phyloP scores from a whole-genome alignment of 2,797 vertebrate genomes.

The Salarias fasciatus region DNA sequence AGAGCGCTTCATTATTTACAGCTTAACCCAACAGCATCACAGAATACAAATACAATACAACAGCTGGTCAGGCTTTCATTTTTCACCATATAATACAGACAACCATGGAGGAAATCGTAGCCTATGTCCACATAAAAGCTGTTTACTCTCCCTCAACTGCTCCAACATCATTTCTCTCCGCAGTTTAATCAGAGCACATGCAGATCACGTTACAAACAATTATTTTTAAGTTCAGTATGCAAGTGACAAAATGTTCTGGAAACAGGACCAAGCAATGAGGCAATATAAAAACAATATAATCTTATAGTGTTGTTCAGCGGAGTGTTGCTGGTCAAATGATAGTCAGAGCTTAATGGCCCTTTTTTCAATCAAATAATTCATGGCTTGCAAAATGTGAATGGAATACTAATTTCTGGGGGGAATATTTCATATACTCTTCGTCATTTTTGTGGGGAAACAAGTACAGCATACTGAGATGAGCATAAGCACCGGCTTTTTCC shows the following conservation, averaged over 20 bases:
- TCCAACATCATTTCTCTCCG: background rate
- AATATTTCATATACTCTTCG: too few species aligned
- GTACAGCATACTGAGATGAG: background rate
- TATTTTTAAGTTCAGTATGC: too few species aligned
- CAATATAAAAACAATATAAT: too few species aligned
- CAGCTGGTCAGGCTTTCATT: background rate
- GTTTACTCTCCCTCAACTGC: background rate
- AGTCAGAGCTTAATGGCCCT: too few species aligned
- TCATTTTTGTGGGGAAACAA: background rate
- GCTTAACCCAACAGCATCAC: slow-evolving; percentile 2
- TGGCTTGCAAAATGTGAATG: too few species aligned
- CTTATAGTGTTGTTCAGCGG: too few species aligned
- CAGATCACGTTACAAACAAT: background rate
- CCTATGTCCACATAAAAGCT: too few species aligned
- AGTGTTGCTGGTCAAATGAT: too few species aligned
- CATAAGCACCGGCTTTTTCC: background rate
- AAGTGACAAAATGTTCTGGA: background rate
- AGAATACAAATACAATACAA: background rate
- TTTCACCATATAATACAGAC: background rate
- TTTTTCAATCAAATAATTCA: too few species aligned
- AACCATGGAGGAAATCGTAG: background rate
- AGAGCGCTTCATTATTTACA: slow-evolving; percentile 22
- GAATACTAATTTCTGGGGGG: too few species aligned
- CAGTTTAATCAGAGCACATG: background rate
- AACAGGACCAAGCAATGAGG: background rate